phyloP scores from a whole-genome alignment of 1,140 invertebrate species.

The Panulirus ornatus region DNA sequence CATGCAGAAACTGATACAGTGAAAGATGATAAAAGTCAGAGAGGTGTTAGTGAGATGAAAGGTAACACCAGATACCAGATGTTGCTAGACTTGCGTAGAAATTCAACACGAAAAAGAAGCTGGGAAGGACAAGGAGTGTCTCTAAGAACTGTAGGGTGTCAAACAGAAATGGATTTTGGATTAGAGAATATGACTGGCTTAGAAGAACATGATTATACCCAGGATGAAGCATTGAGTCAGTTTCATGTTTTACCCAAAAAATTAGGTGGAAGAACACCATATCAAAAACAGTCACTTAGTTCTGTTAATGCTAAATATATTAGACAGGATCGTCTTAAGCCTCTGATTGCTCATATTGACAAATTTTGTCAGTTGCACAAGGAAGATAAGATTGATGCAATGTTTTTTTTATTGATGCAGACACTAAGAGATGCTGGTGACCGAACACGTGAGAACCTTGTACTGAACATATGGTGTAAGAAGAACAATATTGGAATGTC shows the following conservation, averaged over 20 bases:
- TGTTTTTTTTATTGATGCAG: constrained; percentile 65
- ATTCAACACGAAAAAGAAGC: constrained; percentile 43
- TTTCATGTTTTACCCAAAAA: constrained; percentile 56
- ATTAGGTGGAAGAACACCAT: constrained; percentile 44
- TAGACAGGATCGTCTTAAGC: constrained; percentile 58
- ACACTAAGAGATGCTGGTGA: constrained; percentile 46
- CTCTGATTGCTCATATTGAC: constrained; percentile 63
- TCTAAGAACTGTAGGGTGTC: constrained; percentile 28
- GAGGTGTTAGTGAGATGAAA: too few relatives aligned
- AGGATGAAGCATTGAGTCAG: constrained; percentile 44
- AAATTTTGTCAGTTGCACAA: constrained; percentile 61
- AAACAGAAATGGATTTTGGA: not conserved
- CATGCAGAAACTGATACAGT: not conserved
- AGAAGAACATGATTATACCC: constrained; percentile 62
- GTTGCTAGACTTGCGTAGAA: constrained; percentile 35
- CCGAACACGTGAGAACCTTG: constrained; percentile 39
- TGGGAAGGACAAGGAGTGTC: constrained; percentile 15
- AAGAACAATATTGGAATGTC: constrained; percentile 39
- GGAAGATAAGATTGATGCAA: constrained; percentile 58
- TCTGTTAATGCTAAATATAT: constrained; percentile 61
- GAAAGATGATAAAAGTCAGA: not conserved
- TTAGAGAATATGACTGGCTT: constrained; percentile 39
- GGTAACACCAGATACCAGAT: not conserved
- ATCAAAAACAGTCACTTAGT: constrained; percentile 52
- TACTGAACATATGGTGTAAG: constrained; percentile 48